Evolutionary conservation across 1,140 invertebrate species (phyloP), one percentile per base, ranked within the genome.

Genomic region (Diorhabda carinulata): DNA sequence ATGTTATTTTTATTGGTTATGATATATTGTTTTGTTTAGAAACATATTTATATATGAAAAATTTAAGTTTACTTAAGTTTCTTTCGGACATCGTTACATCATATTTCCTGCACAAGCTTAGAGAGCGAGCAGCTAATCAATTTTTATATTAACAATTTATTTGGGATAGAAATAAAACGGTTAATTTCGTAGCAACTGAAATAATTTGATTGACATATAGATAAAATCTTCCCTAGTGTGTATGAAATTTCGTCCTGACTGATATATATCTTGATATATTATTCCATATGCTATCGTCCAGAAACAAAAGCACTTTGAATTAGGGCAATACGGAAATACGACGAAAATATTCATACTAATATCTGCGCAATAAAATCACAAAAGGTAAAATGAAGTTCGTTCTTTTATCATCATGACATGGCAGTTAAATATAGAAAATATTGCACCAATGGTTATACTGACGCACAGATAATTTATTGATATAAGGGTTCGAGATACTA

Each of bases 171-270:
- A 8, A 52, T 52, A 61, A 61, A 61, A 61, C 59, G 59, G 59
- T 61, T 61, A 61, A 61, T 61, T 61, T 61, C 59, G 42, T 61
- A 61, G 59, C 59, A 61, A 61, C 59, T 61, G 59, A 41, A 61
- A n/a, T 61, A 61, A 61, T 41, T 41, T 61, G 59, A 61, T 61
- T 61, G 59, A 61, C 59, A 41, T 40, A 41, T 43, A 5, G 59
- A 61, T 61, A 61, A 61, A 40, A 61, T 61, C 59, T 43, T 43
- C 42, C 59, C 59, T 43, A n/a, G 42, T 41, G 25, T 61, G 8
- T 61, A 61, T 41, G 59, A 61, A 52, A 52, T 52, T 52, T 52
- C 47, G 47, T 52, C 47, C 47, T n/a, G n/a, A 52, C 47, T 52
- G 47, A 52, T 61, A 61, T 8, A 3, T 8, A 61, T 61, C 59